These are phyloP conservation scores for Latrodectus geometricus DNA, from an alignment of 1,140 invertebrate species.

Conservation along the genomic window DNA sequence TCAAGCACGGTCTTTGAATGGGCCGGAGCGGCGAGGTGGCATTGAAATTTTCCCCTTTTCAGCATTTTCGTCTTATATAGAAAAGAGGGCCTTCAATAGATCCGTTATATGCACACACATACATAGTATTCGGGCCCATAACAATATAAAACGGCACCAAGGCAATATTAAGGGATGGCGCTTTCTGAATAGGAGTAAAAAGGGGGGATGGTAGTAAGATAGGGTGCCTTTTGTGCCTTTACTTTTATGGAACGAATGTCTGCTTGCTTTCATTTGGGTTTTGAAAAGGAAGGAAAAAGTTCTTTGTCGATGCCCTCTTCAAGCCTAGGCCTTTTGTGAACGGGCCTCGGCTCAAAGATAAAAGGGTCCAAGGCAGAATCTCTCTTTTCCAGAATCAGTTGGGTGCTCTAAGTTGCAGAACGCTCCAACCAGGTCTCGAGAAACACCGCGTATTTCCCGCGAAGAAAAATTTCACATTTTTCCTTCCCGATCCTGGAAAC, in stretches of 20 bases:
- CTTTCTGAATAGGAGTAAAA: slow-evolving; percentile 26
- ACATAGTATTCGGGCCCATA: slow-evolving; percentile 27
- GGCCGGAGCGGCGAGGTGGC: slow-evolving; percentile 21
- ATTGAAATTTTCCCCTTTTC: slow-evolving; percentile 53
- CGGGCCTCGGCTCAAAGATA: slow-evolving; percentile 37
- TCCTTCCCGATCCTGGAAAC: too few relatives aligned
- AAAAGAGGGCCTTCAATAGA: slow-evolving; percentile 4
- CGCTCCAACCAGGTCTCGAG: not conserved
- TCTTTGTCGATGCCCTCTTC: slow-evolving; percentile 51
- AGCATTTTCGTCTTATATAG: slow-evolving; percentile 40
- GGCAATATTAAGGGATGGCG: slow-evolving; percentile 34
- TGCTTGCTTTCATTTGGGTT: slow-evolving; percentile 49
- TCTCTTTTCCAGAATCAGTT: slow-evolving; percentile 28
- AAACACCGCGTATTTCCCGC: too few relatives aligned
- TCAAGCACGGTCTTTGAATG: slow-evolving; percentile 34
- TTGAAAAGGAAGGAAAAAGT: slow-evolving; percentile 51
- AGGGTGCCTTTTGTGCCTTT: slow-evolving; percentile 47
- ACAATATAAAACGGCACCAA: slow-evolving; percentile 46
- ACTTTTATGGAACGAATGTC: slow-evolving; percentile 52
- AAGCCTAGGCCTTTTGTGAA: slow-evolving; percentile 16
- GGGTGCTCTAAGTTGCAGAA: slow-evolving; percentile 39
- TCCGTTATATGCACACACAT: slow-evolving; percentile 39
- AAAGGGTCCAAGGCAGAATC: slow-evolving; percentile 25
- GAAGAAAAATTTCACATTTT: too few relatives aligned
- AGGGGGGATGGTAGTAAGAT: slow-evolving; percentile 28